Evolutionary conservation across 2,797 vertebrate species (phyloP).

Genomic region (Manis javanica): DNA sequence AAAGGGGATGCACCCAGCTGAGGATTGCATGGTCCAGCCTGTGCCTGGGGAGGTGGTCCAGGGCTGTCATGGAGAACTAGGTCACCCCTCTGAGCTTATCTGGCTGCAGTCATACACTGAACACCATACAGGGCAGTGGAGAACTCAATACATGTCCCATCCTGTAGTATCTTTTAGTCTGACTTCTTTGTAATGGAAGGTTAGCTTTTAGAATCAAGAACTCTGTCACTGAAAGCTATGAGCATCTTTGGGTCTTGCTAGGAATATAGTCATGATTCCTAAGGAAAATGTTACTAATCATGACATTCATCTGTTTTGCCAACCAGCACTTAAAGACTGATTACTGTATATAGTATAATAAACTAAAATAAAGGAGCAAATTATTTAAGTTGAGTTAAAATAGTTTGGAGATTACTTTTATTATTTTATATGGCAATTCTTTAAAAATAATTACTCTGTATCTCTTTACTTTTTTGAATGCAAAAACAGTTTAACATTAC

Average conservation of each 20-base stretch:
- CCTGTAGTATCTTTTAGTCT: background rate
- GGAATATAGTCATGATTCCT: background rate
- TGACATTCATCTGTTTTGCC: background rate
- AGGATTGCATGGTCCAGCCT: background rate
- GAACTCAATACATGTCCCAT: too few species aligned
- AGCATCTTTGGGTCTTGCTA: conserved; percentile 6
- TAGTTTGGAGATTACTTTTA: background rate
- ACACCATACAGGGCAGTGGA: background rate
- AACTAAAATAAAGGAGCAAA: background rate
- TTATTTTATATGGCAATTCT: background rate
- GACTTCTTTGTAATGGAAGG: background rate
- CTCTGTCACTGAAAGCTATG: background rate
- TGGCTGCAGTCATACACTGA: background rate
- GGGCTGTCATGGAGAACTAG: too few species aligned
- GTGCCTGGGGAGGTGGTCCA: background rate
- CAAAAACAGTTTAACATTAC: background rate
- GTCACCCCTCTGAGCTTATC: background rate
- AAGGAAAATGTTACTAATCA: background rate
- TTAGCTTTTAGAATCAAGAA: background rate
- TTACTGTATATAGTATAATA: background rate
- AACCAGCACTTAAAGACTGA: background rate
- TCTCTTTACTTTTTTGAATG: background rate
- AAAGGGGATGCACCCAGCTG: background rate
- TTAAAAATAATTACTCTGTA: conserved; percentile 9
- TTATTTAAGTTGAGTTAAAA: background rate